Conservation (phyloP, 2,888 invertebrate species). For the Leucozona laternaria region DNA sequence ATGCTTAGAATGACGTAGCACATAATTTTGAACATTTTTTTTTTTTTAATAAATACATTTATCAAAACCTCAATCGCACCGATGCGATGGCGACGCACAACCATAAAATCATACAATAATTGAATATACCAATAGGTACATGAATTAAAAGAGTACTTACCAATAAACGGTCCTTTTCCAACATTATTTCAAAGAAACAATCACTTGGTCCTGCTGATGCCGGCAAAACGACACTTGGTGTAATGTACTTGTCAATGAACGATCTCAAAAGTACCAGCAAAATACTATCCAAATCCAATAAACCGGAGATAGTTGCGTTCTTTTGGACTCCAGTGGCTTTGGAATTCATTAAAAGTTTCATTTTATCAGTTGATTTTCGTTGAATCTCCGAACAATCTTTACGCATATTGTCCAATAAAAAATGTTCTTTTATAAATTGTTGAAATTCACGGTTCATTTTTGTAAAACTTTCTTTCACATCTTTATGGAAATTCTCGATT, state of each 20-base stretch:
- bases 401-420: not conserved
- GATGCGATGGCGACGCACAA: too few relatives aligned
- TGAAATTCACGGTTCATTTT: too few relatives aligned
- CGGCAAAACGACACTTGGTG: not conserved
- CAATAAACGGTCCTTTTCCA: not conserved
- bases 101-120: too few relatives aligned
- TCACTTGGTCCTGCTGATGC: not conserved
- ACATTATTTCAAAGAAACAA: not conserved
- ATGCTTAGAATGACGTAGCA: too few relatives aligned
- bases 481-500: too few relatives aligned
- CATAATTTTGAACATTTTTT: too few relatives aligned
- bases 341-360: not conserved
- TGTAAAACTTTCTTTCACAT: too few relatives aligned
- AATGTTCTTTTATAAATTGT: too few relatives aligned
- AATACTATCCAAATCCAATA: not conserved
- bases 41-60: too few relatives aligned
- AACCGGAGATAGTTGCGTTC: not conserved
- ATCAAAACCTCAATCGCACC: too few relatives aligned
- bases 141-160: too few relatives aligned
- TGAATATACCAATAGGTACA: too few relatives aligned
- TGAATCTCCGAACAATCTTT: not conserved
- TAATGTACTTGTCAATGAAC: not conserved
- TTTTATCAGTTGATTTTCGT: not conserved
- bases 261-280: not conserved
- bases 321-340: not conserved